phyloP scores from a whole-genome alignment of 2,888 invertebrate species.

The Branchellion lobata region DNA sequence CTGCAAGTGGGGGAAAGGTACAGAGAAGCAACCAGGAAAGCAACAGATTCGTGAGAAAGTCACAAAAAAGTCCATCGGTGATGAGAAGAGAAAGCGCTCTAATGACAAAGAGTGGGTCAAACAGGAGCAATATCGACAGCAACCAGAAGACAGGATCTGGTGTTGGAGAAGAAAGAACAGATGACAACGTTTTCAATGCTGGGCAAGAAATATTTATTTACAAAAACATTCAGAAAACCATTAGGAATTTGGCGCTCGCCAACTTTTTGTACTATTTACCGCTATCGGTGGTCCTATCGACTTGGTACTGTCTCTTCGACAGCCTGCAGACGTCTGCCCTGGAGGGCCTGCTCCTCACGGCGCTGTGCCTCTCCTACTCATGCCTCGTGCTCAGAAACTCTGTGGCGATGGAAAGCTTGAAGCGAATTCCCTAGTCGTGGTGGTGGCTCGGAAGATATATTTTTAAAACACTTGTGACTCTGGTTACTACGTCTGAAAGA shows the following conservation, averaged over 20 bases:
- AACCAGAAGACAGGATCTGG: neutral
- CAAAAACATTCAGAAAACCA: neutral
- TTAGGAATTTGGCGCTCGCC: neutral
- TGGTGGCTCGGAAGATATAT: neutral
- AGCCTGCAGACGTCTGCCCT: too few species aligned
- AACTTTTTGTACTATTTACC: conserved; percentile 5
- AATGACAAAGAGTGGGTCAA: neutral
- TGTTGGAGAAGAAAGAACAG: neutral
- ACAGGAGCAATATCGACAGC: neutral
- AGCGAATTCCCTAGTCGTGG: neutral
- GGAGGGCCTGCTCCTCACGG: neutral
- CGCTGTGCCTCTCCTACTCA: neutral
- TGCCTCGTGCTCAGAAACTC: neutral
- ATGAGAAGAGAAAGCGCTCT: neutral
- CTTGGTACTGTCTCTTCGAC: neutral
- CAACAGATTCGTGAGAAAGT: neutral
- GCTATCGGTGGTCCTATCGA: neutral
- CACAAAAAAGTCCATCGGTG: neutral
- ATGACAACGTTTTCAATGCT: too few species aligned
- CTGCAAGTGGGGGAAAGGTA: neutral
- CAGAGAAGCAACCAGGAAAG: neutral
- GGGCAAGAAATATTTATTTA: neutral
- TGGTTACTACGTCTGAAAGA: too few species aligned
- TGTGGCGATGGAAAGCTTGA: neutral
- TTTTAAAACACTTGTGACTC: too few species aligned